Base-by-base conservation (phyloP, 23 tunicate species). In the Ascidia mentula region DNA sequence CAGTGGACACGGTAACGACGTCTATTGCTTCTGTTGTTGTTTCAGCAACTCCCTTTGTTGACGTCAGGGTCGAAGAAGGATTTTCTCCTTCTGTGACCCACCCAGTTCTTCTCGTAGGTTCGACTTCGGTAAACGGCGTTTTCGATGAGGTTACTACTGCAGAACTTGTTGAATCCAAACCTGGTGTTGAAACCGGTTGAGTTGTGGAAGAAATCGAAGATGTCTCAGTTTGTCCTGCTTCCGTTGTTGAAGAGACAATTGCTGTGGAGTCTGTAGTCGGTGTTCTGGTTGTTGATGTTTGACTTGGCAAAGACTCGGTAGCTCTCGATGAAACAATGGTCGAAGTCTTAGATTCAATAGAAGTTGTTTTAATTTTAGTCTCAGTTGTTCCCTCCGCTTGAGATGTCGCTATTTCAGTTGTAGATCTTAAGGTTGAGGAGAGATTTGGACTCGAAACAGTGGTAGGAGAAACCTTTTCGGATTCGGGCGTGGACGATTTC, bases 271-370 rank as follows among this genome's bases (percentile, higher is more conserved):
- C 71, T 12, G 37, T 28, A 0, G 72, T 53, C 6, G 71, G 6
- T 37, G 69, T 46, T 24, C 72, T 75, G 26, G 79, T 37, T 37
- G 12, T 37, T 75, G 79, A 40, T 6, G 40, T 36, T 59, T 35
- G 28, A 20, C 35, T 35, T 37, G 84, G 65, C 37, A 45, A 45
- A 22, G 81, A n/a, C n/a, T 18, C 32, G 33, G 40, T 17, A 28
- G 18, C 72, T n/a, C 32, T 18, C 17, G 35, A n/a, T 15, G 72
- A n/a, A n/a, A n/a, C n/a, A n/a, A n/a, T n/a, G n/a, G n/a, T n/a
- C n/a, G n/a, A n/a, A n/a, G n/a, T n/a, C n/a, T n/a, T n/a, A n/a
- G n/a, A n/a, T n/a, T n/a, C n/a, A n/a, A n/a, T n/a, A n/a, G n/a
- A 3, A 34, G 74, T 12, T 8, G 46, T 13, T 35, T 0, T 0